Percentiles rank a stretch among this genome's conserved stretches.
phyloP scores from a whole-genome alignment of 2,113 vertebrate species.

The Mungos mungo region DNA sequence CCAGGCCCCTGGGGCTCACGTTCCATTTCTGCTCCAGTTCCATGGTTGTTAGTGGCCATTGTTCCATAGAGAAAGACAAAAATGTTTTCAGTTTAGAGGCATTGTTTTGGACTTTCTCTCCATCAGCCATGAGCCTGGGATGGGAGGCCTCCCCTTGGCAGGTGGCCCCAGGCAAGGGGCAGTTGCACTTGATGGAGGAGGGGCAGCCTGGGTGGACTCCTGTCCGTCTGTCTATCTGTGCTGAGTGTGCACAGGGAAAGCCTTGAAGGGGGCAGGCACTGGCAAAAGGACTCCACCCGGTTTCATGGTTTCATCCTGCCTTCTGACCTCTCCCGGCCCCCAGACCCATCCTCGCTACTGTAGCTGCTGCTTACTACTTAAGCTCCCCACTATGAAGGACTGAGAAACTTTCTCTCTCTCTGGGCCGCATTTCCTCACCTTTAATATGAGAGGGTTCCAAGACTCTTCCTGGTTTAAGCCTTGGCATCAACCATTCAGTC shows the following conservation, averaged over 20 bases:
- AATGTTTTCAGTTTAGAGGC: slow-evolving; percentile 63
- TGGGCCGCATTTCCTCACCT: slow-evolving; percentile 23
- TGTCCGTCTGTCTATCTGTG: neutral
- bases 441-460: neutral
- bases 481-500: neutral
- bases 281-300: neutral
- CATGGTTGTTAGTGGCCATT: slow-evolving; percentile 64
- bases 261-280: neutral
- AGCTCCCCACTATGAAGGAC: neutral
- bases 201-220: neutral
- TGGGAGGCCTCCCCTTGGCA: neutral
- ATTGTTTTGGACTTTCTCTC: slow-evolving; percentile 71
- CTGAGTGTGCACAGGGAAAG: neutral
- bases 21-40: slow-evolving; percentile 58
- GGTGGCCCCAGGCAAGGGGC: neutral
- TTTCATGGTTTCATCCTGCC: too few relatives aligned
- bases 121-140: neutral
- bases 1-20: neutral
- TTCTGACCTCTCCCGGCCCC: neutral
- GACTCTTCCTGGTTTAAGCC: neutral
- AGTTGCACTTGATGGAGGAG: neutral
- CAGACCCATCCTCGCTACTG: too few relatives aligned
- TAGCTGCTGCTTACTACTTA: neutral
- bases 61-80: slow-evolving; percentile 73
- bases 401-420: neutral